Percentiles rank a stretch among this genome's conserved stretches.
Evolutionary conservation across 2,113 vertebrate genomes (phyloP).

Genomic region (Eclectus roratus): DNA sequence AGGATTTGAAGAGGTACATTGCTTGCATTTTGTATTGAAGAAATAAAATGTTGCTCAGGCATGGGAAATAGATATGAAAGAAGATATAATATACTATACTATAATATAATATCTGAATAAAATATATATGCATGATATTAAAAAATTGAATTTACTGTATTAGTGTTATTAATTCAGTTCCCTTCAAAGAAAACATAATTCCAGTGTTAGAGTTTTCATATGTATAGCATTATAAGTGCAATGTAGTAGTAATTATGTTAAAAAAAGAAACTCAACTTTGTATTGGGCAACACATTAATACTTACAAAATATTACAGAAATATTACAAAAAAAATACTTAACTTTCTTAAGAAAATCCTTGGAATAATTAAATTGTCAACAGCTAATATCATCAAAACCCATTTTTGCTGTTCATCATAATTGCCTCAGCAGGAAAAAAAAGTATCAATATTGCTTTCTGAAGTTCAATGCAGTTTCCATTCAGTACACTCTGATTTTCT

Average conservation of each 20-base stretch:
- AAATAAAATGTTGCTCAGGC: neutral
- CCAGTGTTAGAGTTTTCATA: neutral
- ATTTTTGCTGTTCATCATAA: constrained; percentile 50
- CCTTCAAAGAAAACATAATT: neutral
- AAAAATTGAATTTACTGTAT: neutral
- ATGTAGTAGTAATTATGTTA: neutral
- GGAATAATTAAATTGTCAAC: constrained; percentile 65
- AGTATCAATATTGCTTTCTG: constrained; percentile 58
- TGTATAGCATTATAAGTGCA: neutral
- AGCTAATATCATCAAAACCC: constrained; percentile 62
- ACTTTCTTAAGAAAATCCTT: constrained; percentile 2
- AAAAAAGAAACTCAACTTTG: neutral
- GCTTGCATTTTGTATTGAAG: neutral
- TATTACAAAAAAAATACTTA: neutral
- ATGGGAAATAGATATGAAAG: neutral
- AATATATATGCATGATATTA: neutral
- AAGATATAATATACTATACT: neutral
- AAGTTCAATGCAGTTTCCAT: constrained; percentile 64
- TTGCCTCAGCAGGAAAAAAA: constrained; percentile 46
- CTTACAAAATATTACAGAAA: neutral
- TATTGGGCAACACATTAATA: constrained; percentile 11
- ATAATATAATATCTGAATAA: too few relatives aligned
- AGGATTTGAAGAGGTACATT: neutral
- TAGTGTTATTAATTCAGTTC: neutral
- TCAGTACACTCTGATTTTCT: constrained; percentile 65